phyloP scores from a whole-genome alignment of 2,113 vertebrate genomes.

The Globicephala melas region DNA sequence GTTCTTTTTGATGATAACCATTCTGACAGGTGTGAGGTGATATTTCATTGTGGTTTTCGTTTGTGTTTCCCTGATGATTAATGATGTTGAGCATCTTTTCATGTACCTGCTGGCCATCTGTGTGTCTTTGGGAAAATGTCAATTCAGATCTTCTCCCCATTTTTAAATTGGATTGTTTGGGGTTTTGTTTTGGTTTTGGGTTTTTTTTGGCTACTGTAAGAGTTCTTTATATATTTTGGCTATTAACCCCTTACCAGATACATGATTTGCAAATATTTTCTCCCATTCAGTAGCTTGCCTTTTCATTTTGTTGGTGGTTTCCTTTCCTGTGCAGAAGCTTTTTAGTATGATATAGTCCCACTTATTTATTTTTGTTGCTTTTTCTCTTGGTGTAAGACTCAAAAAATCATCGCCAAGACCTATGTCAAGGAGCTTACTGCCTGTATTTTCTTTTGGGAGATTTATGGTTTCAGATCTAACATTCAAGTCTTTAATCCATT shows the following conservation, averaged over 20 bases:
- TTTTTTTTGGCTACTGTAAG: not conserved
- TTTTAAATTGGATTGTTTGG: not conserved
- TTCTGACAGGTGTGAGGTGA: not conserved
- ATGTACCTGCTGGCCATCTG: not conserved
- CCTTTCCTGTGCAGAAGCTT: not conserved
- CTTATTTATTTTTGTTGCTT: not conserved
- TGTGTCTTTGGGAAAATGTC: not conserved
- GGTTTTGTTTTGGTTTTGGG: not conserved
- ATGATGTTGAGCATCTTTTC: not conserved
- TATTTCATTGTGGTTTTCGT: not conserved
- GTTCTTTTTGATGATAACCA: not conserved
- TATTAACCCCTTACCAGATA: not conserved
- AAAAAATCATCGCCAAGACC: not conserved
- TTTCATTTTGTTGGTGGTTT: not conserved
- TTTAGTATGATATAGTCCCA: not conserved
- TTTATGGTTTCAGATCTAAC: not conserved
- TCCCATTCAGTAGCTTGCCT: not conserved
- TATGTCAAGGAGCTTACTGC: not conserved
- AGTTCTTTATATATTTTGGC: not conserved
- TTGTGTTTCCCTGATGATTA: not conserved
- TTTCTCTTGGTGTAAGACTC: not conserved
- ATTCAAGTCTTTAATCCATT: not conserved
- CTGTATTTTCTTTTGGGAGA: not conserved
- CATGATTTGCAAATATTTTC: not conserved
- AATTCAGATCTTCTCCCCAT: not conserved